Percentiles rank a stretch among this genome's conserved stretches.
These are phyloP conservation scores for Harpalus rufipes DNA, from an alignment of 2,888 invertebrate species.

Conservation along the genomic window DNA sequence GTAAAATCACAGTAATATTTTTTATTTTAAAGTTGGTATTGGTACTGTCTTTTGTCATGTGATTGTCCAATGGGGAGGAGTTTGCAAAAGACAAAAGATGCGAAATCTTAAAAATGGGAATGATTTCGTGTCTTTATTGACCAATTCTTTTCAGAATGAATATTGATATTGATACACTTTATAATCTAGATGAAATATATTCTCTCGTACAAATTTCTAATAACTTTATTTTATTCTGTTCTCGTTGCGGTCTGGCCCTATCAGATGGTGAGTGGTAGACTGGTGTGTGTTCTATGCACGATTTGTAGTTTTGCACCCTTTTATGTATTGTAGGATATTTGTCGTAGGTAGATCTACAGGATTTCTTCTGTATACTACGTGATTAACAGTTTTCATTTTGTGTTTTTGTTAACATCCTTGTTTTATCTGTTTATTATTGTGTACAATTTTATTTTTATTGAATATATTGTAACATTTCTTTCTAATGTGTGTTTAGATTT, in stretches of 20 bases:
- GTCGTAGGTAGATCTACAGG: background rate
- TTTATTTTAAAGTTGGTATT: conserved; percentile 1
- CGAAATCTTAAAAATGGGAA: too few species aligned
- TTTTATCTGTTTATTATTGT: conserved; percentile 24
- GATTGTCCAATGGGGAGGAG: conserved; percentile 4
- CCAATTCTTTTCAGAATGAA: too few species aligned
- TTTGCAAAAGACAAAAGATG: background rate
- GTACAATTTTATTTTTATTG: background rate
- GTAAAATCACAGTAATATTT: conserved; percentile 77
- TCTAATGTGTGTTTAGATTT: conserved; percentile 55
- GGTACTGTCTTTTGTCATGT: conserved; percentile 55
- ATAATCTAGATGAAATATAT: background rate
- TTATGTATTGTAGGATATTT: conserved; percentile 13
- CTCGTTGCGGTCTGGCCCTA: conserved; percentile 65
- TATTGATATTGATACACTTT: too few species aligned
- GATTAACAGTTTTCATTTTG: background rate
- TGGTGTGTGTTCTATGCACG: conserved; percentile 59
- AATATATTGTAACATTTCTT: background rate
- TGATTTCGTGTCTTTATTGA: too few species aligned
- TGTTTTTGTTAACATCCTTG: conserved; percentile 5
- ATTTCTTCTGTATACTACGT: background rate
- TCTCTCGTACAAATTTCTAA: conserved; percentile 30
- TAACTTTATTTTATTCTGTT: conserved; percentile 61
- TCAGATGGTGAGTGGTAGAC: conserved; percentile 76
- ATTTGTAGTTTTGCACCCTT: conserved; percentile 34